Evolutionary conservation across 2,797 vertebrate genomes (phyloP), one percentile per base, ranked within the genome.

Genomic region (Neoniphon sammara): DNA sequence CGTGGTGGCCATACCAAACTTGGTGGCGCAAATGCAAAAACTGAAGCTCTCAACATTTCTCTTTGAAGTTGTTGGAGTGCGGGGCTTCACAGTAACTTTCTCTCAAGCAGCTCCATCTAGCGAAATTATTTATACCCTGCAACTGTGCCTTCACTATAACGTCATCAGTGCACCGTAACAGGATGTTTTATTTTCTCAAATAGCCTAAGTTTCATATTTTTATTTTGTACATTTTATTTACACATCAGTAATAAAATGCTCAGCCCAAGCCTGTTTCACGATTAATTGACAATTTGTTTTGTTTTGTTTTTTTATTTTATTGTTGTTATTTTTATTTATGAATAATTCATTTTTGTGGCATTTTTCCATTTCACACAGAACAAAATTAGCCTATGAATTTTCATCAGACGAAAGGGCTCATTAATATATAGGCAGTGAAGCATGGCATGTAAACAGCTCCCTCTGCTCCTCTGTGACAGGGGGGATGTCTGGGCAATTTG

Each of bases 71-170:
- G 60, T 66, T 44, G 15, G 2, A 1, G 7, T 6, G n/a, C 2
- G 0, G 25, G 23, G 27, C 11, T 36, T 21, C 25, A 20, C 46
- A 12, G 20, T 18, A 31, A 73, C 34, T 58, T 70, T 73, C 60
- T 87, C 72, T 89, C 81, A 36, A 44, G 44, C 70, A 71, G 75
- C 82, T 83, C 84, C 89, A 88, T 89, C 92, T 92, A 73, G 85
- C 77, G 92, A 23, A 6, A 2, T 1, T 8, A 1, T 18, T 0
- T 5, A 11, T n/a, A 47, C 58, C 25, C 80, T 85, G 74, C 87
- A 68, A 17, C n/a, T 52, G 8, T 3, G 54, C 2, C 25, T 74
- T 11, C 3, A 17, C 2, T 30, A 34, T 27, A 55, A 52, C 50
- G 30, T 2, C 7, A 27, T 20, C 17, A 36, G n/a, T 18, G 18